Evolutionary conservation across 2,113 vertebrate genomes (phyloP).

Genomic region (Catharus fuscescens): DNA sequence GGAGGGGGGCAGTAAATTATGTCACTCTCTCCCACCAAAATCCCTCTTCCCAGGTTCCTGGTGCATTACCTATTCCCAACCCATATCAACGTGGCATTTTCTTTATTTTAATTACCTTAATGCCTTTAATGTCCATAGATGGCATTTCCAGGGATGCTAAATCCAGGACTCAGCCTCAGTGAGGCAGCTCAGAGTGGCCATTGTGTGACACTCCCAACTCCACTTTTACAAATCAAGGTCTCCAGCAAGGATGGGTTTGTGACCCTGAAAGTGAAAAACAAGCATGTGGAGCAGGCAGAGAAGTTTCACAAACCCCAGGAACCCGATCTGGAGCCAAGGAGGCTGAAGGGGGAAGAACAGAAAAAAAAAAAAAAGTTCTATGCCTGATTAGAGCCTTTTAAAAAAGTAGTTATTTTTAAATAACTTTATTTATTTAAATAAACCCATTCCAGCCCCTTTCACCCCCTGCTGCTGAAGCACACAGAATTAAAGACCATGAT

Average conservation of each 20-base stretch:
- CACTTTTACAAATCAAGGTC: neutral
- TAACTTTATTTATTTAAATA: neutral
- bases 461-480: neutral
- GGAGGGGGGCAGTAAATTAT: neutral
- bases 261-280: neutral
- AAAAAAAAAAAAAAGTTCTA: neutral
- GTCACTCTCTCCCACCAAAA: neutral
- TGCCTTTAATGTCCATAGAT: neutral
- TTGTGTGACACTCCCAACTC: accelerated
- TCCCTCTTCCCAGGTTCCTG: neutral
- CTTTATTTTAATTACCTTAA: neutral
- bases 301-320: neutral
- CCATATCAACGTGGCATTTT: neutral
- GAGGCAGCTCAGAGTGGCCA: neutral
- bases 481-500: neutral
- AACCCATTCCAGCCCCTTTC: neutral
- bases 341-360: neutral
- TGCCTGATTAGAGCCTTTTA: neutral
- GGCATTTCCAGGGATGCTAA: neutral
- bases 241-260: neutral
- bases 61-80: neutral
- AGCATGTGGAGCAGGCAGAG: neutral
- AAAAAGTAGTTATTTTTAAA: neutral
- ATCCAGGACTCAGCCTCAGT: neutral
- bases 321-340: neutral